Evolutionary conservation across 1,140 invertebrate species (phyloP).

Genomic region (Heliothis subflexa): DNA sequence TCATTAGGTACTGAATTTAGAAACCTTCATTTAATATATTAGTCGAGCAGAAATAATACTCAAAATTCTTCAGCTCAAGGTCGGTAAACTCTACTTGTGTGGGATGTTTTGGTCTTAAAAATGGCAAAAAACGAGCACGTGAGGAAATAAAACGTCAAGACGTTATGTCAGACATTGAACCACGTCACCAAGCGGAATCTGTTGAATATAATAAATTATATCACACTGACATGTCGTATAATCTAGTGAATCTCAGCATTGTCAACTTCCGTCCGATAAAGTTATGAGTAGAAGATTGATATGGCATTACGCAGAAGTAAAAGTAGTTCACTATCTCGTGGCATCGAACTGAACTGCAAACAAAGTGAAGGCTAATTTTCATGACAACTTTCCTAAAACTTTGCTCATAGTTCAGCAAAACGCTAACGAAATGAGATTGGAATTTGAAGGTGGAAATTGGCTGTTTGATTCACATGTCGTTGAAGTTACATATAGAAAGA

Average conservation of each 20-base stretch:
- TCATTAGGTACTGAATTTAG: too few relatives aligned
- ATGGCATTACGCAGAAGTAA: not conserved
- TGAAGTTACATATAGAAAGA: not conserved
- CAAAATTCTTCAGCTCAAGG: too few relatives aligned
- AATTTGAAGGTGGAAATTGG: not conserved
- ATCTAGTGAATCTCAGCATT: not conserved
- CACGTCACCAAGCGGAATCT: not conserved
- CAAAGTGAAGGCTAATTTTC: not conserved
- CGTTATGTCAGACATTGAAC: not conserved
- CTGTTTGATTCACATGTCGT: too few relatives aligned
- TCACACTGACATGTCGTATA: not conserved
- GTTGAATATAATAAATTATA: not conserved
- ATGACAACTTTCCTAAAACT: too few relatives aligned
- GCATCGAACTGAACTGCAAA: not conserved
- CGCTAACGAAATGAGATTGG: not conserved
- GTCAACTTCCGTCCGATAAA: not conserved
- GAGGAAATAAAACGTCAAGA: not conserved
- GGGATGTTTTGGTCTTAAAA: not conserved
- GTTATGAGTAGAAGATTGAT: constrained; percentile 1
- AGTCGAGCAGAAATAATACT: too few relatives aligned
- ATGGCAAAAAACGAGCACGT: constrained; percentile 11
- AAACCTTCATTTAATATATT: too few relatives aligned
- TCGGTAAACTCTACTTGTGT: too few relatives aligned
- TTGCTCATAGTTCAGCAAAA: too few relatives aligned
- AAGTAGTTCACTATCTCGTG: not conserved